Evolutionary conservation across 1,140 invertebrate genomes (phyloP), one percentile per base, ranked within the genome.

Genomic region (Lasaia peninsularis): DNA sequence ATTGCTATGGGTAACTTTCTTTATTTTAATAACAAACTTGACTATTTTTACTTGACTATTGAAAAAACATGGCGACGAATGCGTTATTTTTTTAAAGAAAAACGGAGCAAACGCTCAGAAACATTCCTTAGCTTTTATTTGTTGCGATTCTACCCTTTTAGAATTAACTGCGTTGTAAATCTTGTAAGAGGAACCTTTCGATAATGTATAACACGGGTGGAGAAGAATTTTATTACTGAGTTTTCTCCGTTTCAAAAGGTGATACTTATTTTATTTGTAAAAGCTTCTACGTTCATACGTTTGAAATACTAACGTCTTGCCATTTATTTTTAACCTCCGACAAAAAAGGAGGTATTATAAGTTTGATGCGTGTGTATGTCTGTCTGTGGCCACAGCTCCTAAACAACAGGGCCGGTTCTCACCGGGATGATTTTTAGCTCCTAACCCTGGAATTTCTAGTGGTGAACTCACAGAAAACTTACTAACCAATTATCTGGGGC

Each of bases 121-220:
- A 44, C 40, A 20, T 44, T 21, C 40, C 40, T 18, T 9, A 40
- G 35, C 16, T 44, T 44, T 44, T 44, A 44, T 44, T 44, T 44
- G 40, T 20, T 44, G 40, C 40, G 40, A 44, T 20, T 44, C 40
- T 44, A 44, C 40, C 40, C 16, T 44, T 44, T 10, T 44, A 44
- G 40, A 44, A 44, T 44, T 44, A 44, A 44, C 40, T 44, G 18
- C 40, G 40, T 21, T 44, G 20, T 44, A 44, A 44, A 44, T 44
- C 40, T 44, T 44, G 40, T 44, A 44, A 44, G 40, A 44, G 40
- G 16, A 20, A 44, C 40, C 40, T 44, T 44, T 44, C 40, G 40
- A 44, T 44, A 44, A 44, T 44, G 40, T 44, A 44, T 44, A 21
- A 44, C 40, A 44, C 40, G 40, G 20, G 18, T 44, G 40, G 40